These are phyloP conservation scores for Pardalotus punctatus DNA, from an alignment of 2,113 vertebrate genomes.

Conservation along the genomic window DNA sequence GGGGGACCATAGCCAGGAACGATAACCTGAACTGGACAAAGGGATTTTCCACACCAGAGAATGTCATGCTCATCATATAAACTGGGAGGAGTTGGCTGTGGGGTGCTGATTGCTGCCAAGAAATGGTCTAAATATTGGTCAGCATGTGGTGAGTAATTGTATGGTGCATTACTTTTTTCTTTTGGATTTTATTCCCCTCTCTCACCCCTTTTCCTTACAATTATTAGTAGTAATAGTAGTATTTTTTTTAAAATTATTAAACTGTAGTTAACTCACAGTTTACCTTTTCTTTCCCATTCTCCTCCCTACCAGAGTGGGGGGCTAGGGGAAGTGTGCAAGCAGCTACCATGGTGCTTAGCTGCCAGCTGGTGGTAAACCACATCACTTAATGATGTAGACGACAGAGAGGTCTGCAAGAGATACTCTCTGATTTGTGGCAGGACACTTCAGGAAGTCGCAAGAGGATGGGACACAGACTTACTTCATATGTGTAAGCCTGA, in stretches of 20 bases:
- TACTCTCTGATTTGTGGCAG: not conserved
- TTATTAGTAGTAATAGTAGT: not conserved
- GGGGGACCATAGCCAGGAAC: not conserved
- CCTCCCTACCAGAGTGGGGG: not conserved
- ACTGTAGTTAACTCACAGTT: not conserved
- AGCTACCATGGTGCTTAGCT: not conserved
- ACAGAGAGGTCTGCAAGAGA: not conserved
- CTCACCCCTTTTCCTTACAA: not conserved
- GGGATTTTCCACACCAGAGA: not conserved
- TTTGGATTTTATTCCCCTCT: not conserved
- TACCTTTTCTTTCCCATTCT: not conserved
- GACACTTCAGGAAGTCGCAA: not conserved
- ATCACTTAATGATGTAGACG: not conserved
- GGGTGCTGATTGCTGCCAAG: not conserved
- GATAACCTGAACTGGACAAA: not conserved
- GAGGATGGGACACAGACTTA: not conserved
- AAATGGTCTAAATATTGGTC: not conserved
- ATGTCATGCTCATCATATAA: not conserved
- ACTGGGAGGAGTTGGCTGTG: not conserved
- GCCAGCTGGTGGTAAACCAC: not conserved
- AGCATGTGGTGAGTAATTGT: not conserved
- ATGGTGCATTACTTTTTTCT: not conserved
- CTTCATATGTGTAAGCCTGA: not conserved
- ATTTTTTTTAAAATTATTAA: not conserved
- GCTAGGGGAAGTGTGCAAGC: not conserved